Conservation (phyloP, 2,797 vertebrate species). For the Mastacembelus armatus region DNA sequence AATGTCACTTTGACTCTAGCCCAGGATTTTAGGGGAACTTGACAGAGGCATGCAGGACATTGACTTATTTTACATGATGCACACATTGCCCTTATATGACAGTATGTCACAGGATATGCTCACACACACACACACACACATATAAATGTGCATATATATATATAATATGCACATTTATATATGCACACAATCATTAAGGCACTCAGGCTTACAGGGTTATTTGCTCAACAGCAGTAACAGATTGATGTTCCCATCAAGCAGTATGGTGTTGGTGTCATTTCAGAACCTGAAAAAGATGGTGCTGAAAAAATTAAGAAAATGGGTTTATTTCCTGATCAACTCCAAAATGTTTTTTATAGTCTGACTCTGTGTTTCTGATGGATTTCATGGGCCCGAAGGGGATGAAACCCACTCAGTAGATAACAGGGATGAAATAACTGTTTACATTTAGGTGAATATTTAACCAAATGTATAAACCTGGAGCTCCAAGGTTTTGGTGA, state of each 20-base stretch:
- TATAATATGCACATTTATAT: neutral
- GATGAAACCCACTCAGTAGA: conserved; percentile 24
- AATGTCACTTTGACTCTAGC: conserved; percentile 8
- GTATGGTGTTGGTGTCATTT: conserved; percentile 13
- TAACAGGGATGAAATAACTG: neutral
- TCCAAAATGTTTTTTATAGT: conserved; percentile 4
- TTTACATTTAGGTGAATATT: neutral
- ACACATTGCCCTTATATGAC: neutral
- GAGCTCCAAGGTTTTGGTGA: neutral
- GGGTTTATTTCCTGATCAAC: conserved; percentile 24
- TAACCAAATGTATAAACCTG: neutral
- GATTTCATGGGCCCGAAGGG: conserved; percentile 17
- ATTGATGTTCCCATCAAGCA: conserved; percentile 38
- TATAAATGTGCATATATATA: neutral
- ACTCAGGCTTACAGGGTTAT: conserved; percentile 35
- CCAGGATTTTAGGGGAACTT: neutral
- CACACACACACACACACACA: neutral
- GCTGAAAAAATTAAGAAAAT: conserved; percentile 33
- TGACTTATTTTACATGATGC: neutral
- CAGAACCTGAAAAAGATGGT: conserved; percentile 12
- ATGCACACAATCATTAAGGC: conserved; percentile 9
- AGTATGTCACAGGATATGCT: neutral
- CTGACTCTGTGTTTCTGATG: conserved; percentile 10
- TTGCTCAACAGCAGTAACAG: conserved; percentile 40
- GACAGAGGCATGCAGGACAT: neutral